These are phyloP conservation scores for Percina caprodes DNA, from an alignment of 2,113 vertebrate genomes.

Conservation along the genomic window DNA sequence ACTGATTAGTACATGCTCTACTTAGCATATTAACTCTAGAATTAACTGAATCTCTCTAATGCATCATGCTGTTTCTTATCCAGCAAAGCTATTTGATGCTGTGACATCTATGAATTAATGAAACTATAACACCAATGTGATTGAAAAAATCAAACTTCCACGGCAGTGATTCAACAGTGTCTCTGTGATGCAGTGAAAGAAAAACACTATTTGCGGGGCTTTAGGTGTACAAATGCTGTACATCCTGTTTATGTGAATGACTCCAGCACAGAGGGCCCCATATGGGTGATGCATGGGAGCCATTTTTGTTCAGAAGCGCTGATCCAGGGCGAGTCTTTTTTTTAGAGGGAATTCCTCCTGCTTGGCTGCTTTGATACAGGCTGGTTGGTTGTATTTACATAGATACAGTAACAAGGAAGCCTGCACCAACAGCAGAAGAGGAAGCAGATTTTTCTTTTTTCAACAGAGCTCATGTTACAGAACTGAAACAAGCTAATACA, in stretches of 20 bases:
- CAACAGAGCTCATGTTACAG: conserved; percentile 25
- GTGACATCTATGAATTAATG: conserved; percentile 42
- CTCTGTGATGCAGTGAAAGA: conserved; percentile 15
- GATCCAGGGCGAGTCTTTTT: conserved; percentile 64
- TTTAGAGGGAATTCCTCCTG: conserved; percentile 56
- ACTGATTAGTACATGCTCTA: conserved; percentile 65
- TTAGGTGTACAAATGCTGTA: conserved; percentile 30
- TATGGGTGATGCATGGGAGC: conserved; percentile 61
- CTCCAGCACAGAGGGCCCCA: conserved; percentile 55
- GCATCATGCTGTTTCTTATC: conserved; percentile 45
- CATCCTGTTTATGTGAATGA: conserved; percentile 42
- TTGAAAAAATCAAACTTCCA: conserved; percentile 13
- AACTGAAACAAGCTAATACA: conserved; percentile 59
- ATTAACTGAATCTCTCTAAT: conserved; percentile 51
- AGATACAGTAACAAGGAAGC: conserved; percentile 58
- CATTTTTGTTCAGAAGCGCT: conserved; percentile 75
- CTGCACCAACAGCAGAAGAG: conserved; percentile 41
- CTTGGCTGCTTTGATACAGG: conserved; percentile 48
- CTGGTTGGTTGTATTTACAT: conserved; percentile 57
- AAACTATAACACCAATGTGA: conserved; percentile 33
- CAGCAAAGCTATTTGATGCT: conserved; percentile 48
- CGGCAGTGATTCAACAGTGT: background rate
- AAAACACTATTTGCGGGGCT: background rate
- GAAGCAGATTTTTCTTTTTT: conserved; percentile 23
- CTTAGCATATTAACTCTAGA: conserved; percentile 70